Evolutionary conservation across 2,797 vertebrate species (phyloP), one percentile per base, ranked within the genome.

Genomic region (Potorous gilbertii): DNA sequence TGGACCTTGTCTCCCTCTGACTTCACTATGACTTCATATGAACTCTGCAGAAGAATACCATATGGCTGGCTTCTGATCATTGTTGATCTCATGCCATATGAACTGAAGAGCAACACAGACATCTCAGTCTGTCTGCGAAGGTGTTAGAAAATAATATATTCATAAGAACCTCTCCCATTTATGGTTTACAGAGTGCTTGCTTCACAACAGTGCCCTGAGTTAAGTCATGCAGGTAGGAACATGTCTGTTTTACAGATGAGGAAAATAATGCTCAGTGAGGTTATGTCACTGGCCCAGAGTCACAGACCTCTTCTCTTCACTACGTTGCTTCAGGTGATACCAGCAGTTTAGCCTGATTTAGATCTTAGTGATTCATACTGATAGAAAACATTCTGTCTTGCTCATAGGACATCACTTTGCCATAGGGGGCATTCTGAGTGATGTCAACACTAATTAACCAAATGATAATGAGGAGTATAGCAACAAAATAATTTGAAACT

Each of bases 1-100:
- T 90, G 24, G 5, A 2, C 56, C 92, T 95, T 59, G 46, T 90
- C n/a, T 92, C 54, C 87, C 62, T 62, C 27, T 96, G 66, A 90
- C 54, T 56, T 91, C 9, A 27, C 9, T 81, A 54, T 55, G 91
- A 59, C 96, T 16, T 91, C 55, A 31, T 92, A 3, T 92, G 21
- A 81, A 9, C 92, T 97, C 92, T 93, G 31, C 4, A 93, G 94
- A 21, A 90, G 31, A 91, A 56, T 91, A 52, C 18, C 24, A 9
- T 93, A 34, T 56, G 27, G 31, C 62, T 93, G 46, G 24, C 55
- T 93, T 95, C 54, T 54, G 90, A 54, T 92, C 27, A 31, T 92
- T 94, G 93, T 55, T 95, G 13, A 55, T 95, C 56, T 87, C n/a
- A 92, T 34, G 90, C 91, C 92, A 94, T 92, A 11, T 87, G 92